Percentiles rank a stretch among this genome's conserved stretches.
Conservation (phyloP, 2,797 vertebrate genomes). For the Propithecus deckenii region DNA sequence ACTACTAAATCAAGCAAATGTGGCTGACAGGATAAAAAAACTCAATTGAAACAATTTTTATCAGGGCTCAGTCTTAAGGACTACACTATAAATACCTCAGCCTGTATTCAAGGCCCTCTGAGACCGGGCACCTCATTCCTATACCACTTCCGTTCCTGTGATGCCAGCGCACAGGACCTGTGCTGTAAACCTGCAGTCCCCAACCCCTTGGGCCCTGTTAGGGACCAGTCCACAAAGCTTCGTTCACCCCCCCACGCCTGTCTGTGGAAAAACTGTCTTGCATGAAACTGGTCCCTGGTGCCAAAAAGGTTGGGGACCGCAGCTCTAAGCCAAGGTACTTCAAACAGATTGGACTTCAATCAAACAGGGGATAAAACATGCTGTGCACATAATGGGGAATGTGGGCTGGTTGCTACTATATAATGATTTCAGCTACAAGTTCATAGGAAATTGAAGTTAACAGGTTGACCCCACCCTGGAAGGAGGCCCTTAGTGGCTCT, state of each 20-base stretch:
- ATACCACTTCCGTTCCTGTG: background rate
- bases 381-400: rapidly evolving
- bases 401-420: background rate
- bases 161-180: background rate
- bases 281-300: too few relatives aligned
- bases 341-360: too few relatives aligned
- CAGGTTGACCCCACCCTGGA: background rate
- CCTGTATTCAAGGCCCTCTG: background rate
- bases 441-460: background rate
- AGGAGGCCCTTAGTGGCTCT: background rate
- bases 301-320: too few relatives aligned
- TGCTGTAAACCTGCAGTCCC: background rate
- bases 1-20: background rate
- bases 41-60: background rate
- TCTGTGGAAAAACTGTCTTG: too few relatives aligned
- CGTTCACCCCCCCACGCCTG: too few relatives aligned
- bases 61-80: background rate
- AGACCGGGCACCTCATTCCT: too few relatives aligned
- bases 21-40: background rate
- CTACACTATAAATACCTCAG: too few relatives aligned
- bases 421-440: background rate
- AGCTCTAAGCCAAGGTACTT: too few relatives aligned
- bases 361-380: background rate
- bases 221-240: too few relatives aligned
- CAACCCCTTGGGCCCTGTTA: too few relatives aligned